Evolutionary conservation across 2,888 invertebrate species (phyloP).

Genomic region (Anaspis maculata): DNA sequence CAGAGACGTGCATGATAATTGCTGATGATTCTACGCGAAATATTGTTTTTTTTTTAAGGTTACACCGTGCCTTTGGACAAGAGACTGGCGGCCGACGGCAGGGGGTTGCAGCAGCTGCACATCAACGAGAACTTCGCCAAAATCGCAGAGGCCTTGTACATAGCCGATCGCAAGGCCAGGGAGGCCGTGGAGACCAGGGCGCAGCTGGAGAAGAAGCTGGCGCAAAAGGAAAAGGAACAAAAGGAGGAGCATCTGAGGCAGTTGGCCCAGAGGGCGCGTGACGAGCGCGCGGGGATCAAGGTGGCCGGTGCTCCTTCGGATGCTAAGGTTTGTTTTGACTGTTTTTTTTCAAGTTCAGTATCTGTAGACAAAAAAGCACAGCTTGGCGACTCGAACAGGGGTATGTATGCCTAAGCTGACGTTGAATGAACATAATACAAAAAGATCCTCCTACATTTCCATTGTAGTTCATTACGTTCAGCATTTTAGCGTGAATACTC

Average conservation of each 20-base stretch:
- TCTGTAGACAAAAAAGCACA: no score
- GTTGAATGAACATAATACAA: no score
- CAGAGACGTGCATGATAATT: no score
- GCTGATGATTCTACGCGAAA: no score
- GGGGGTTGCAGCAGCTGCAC: constrained; percentile 93
- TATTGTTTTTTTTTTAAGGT: no score
- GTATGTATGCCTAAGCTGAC: no score
- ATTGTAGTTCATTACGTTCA: no score
- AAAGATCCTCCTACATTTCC: no score
- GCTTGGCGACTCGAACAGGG: no score
- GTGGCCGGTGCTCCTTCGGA: constrained; percentile 25
- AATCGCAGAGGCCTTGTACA: constrained; percentile 93
- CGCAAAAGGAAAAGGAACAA: constrained; percentile 96
- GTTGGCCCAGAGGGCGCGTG: constrained; percentile 91
- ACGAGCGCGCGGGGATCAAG: constrained; percentile 82
- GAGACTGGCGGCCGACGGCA: constrained; percentile 93
- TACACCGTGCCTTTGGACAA: constrained; percentile 98
- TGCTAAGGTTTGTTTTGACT: constrained; percentile 18
- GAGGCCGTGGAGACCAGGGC: constrained; percentile 97
- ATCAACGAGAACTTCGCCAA: constrained; percentile 99
- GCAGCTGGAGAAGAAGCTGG: constrained; percentile 90
- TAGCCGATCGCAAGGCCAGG: constrained; percentile 91
- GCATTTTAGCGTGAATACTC: no score
- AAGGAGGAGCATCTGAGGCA: constrained; percentile 91
- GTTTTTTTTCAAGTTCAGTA: no score